phyloP scores from a whole-genome alignment of 2,797 vertebrate species.

The Bufotes viridis region DNA sequence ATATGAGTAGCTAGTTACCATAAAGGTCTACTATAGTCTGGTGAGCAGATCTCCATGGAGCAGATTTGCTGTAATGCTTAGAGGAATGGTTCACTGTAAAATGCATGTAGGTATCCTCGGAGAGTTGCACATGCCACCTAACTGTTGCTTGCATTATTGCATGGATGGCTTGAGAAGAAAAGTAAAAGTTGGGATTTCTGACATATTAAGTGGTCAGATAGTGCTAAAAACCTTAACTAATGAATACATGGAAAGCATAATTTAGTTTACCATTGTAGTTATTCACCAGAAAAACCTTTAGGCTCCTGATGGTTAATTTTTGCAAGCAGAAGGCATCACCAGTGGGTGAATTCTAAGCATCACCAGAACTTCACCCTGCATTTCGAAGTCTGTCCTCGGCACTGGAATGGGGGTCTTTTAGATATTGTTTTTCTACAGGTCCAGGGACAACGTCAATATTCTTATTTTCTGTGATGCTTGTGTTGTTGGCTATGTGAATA shows the following conservation, averaged over 20 bases:
- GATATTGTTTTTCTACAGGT: not conserved
- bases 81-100: not conserved
- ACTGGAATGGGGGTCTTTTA: not conserved
- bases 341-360: not conserved
- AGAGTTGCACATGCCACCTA: not conserved
- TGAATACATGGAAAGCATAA: not conserved
- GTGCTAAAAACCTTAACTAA: not conserved
- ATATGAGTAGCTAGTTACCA: not conserved
- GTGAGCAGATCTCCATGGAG: not conserved
- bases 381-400: not conserved
- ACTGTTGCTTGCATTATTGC: not conserved
- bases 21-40: slow-evolving; percentile 3
- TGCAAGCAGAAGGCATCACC: not conserved
- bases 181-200: not conserved
- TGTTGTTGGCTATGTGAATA: not conserved
- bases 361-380: not conserved
- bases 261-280: not conserved
- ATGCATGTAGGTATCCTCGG: not conserved
- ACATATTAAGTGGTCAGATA: not conserved
- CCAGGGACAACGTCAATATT: not conserved
- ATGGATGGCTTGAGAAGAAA: not conserved
- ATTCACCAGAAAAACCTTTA: not conserved
- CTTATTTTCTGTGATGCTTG: not conserved
- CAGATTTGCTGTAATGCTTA: not conserved
- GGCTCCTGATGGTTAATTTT: not conserved